Percentiles rank a stretch among this genome's conserved stretches.
phyloP scores from a whole-genome alignment of 30 jellyfish, hydroid and myxozoan genomes.

The Aurelia aurita region DNA sequence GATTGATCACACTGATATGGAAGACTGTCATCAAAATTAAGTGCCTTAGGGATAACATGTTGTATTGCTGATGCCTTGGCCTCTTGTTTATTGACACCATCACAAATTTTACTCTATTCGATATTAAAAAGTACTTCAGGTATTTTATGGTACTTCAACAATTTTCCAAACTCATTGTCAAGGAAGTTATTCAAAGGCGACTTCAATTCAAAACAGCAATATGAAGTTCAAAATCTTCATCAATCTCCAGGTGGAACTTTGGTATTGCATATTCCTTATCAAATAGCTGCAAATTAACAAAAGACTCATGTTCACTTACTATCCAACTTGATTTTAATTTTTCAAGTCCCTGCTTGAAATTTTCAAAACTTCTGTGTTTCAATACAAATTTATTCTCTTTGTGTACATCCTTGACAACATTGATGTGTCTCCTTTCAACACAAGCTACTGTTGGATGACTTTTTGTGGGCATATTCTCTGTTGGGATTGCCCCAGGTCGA shows the following conservation, averaged over 20 bases:
- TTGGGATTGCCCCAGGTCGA: conserved; percentile 33
- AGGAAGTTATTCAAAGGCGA: not conserved
- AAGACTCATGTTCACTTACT: not conserved
- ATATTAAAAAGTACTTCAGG: not conserved
- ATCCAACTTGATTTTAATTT: not conserved
- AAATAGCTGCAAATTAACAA: not conserved
- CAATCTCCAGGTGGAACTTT: not conserved
- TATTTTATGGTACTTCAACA: not conserved
- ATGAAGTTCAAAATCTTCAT: not conserved
- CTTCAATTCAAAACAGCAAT: not conserved
- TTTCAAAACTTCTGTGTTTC: not conserved
- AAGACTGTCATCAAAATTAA: not conserved
- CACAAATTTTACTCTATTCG: not conserved
- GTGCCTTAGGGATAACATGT: not conserved
- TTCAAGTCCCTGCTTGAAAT: not conserved
- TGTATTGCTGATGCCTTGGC: not conserved
- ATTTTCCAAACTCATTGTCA: not conserved
- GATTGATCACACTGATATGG: too few species aligned
- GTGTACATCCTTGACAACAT: not conserved
- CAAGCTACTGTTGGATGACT: not conserved
- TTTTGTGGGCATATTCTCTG: conserved; percentile 16
- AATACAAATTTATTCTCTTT: not conserved
- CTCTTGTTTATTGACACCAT: not conserved
- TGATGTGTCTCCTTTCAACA: not conserved
- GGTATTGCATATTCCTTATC: not conserved